A percentile compares a stretch with the other conserved stretches of the same genome.
Conservation (phyloP, 2,888 invertebrate genomes). For the Aleiodes testaceus region DNA sequence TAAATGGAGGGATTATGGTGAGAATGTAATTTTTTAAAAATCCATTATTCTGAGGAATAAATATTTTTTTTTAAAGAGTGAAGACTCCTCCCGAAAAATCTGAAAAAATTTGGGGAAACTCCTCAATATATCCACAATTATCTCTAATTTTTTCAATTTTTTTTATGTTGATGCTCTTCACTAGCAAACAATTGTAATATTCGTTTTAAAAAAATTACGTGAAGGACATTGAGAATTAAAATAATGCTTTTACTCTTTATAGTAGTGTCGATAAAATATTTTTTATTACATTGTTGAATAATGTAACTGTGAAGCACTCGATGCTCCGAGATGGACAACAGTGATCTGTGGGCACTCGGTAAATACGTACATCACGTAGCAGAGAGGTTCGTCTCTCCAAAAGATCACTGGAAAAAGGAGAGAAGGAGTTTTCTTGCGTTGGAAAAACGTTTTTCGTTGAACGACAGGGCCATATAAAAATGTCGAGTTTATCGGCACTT, state of each 20-base stretch:
- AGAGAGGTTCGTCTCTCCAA: conserved; percentile 35
- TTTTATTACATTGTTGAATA: background rate
- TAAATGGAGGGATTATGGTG: no score
- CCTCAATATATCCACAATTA: no score
- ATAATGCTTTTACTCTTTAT: background rate
- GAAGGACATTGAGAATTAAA: conserved; percentile 4
- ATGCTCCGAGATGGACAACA: conserved; percentile 45
- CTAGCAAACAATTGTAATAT: no score
- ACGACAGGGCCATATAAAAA: conserved; percentile 55
- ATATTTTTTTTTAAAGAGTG: no score
- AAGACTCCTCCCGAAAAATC: no score
- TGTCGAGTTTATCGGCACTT: conserved; percentile 59
- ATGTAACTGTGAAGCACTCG: conserved; percentile 30
- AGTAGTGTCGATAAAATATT: background rate
- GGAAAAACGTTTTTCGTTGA: conserved; percentile 41
- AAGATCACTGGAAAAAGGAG: conserved; percentile 21
- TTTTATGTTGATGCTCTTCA: no score
- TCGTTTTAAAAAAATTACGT: no score
- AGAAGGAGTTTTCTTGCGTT: conserved; percentile 35
- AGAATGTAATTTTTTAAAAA: no score
- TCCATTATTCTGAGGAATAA: no score
- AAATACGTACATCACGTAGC: conserved; percentile 49
- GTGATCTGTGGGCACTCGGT: conserved; percentile 34
- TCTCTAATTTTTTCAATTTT: no score
- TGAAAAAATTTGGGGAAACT: no score